These are phyloP conservation scores for Anthopleura sola DNA, from an alignment of 64 coral and sea anemone genomes.

Conservation along the genomic window DNA sequence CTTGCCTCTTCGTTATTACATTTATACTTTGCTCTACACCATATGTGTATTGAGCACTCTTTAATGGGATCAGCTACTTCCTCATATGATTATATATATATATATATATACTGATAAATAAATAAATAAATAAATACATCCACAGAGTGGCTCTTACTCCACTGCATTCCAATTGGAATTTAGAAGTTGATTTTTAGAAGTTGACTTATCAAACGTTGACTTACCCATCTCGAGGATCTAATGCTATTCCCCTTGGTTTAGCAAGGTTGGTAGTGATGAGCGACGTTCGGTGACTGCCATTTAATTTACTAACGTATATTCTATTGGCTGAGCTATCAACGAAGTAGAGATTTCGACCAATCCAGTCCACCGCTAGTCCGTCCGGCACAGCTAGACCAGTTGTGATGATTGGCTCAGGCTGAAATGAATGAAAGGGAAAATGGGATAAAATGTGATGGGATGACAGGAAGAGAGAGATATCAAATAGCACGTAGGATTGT, in stretches of 20 bases:
- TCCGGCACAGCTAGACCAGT: slow-evolving; percentile 82
- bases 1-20: too few species aligned
- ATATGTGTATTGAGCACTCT: too few species aligned
- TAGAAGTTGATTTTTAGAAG: too few species aligned
- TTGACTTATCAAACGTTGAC: background rate
- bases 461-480: background rate
- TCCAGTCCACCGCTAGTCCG: slow-evolving; percentile 95
- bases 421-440: background rate
- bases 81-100: too few species aligned
- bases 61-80: too few species aligned
- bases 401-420: slow-evolving; percentile 14
- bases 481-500: too few species aligned
- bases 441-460: background rate
- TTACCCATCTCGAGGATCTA: slow-evolving; percentile 87
- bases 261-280: slow-evolving; percentile 64
- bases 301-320: slow-evolving; percentile 77
- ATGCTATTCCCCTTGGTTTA: slow-evolving; percentile 76
- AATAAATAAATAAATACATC: too few species aligned
- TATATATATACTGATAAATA: too few species aligned
- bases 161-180: too few species aligned
- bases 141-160: too few species aligned
- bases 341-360: slow-evolving; percentile 87
- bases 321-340: slow-evolving; percentile 77
- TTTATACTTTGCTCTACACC: too few species aligned
- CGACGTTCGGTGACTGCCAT: slow-evolving; percentile 57